Percentiles rank a stretch among this genome's conserved stretches.
Conservation (phyloP, 2,888 invertebrate species). For the Chymomyza amoena region DNA sequence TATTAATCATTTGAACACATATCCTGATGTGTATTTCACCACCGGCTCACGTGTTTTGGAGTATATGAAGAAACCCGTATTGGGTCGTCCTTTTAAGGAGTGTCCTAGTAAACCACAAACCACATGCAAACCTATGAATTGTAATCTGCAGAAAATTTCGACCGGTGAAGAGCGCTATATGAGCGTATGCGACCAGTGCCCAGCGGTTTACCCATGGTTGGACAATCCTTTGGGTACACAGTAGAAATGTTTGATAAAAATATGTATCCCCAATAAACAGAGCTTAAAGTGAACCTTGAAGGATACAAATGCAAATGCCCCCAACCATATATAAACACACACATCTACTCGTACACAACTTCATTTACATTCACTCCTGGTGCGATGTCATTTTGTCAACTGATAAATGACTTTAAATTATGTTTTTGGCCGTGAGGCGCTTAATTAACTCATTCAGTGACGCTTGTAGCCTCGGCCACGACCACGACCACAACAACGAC, state of each 20-base stretch:
- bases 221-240: constrained; percentile 79
- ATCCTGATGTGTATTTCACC: constrained; percentile 83
- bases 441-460: constrained; percentile 76
- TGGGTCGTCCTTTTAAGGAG: constrained; percentile 70
- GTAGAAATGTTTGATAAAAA: neutral
- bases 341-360: constrained; percentile 30
- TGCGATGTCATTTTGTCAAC: constrained; percentile 68
- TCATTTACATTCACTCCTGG: constrained; percentile 46
- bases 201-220: constrained; percentile 81
- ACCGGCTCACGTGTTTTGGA: constrained; percentile 70
- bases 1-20: constrained; percentile 80
- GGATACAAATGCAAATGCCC: neutral
- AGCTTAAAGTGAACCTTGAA: constrained; percentile 39
- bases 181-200: constrained; percentile 80
- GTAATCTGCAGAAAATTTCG: constrained; percentile 67
- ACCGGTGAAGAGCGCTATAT: constrained; percentile 79
- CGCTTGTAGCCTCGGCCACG: constrained; percentile 13
- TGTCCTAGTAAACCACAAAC: constrained; percentile 64
- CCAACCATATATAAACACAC: neutral
- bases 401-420: constrained; percentile 78
- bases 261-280: constrained; percentile 38
- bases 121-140: constrained; percentile 65
- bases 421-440: constrained; percentile 74
- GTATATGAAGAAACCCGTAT: constrained; percentile 70
- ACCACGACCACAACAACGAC: constrained; percentile 3